Base-by-base conservation (phyloP, 1,140 invertebrate genomes). In the Physella acuta region DNA sequence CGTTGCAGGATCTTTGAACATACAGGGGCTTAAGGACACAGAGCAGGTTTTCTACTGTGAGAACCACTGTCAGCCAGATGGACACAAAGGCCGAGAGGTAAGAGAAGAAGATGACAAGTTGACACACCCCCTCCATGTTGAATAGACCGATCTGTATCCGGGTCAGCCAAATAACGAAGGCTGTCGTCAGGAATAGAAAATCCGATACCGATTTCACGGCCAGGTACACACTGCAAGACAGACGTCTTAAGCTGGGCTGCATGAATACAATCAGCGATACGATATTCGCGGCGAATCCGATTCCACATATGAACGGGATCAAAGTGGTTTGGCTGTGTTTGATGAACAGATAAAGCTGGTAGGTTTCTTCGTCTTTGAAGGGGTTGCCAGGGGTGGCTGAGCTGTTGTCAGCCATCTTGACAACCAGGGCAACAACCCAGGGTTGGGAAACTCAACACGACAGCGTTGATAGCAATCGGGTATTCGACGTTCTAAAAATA, bases 41-140 rank as follows among this genome's bases (percentile, higher is more conserved):
- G 33, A 82, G 75, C 51, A 77, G 75, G 56, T 73, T 73, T 64
- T 73, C 72, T 16, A 64, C 55, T 11, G 72, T 73, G 11, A 73
- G 34, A 2, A 71, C 52, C 5, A 73, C 80, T 0, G 80, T 78
- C 49, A 81, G 73, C 80, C 81, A 83, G n/a, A 81, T 78, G 36
- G 78, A 80, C 16, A 82, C 65, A 64, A 78, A 82, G 16, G 73
- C 74, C 60, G 71, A 76, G 2, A 79, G 71, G 64, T 78, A 79
- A 2, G 75, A 75, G 20, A 76, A 30, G 58, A 78, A 83, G 30
- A 80, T 64, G 8, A 76, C 64, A 11, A 74, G 56, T 63, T 83
- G 79, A 63, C 81, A 83, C 20, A 75, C 68, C 14, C 75, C 79
- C 14, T 71, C 28, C 4, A 37, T 33, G 51, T 66, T 14, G 37